These are phyloP conservation scores for Syndactyla subalaris DNA, from an alignment of 2,797 vertebrate species.

Conservation along the genomic window DNA sequence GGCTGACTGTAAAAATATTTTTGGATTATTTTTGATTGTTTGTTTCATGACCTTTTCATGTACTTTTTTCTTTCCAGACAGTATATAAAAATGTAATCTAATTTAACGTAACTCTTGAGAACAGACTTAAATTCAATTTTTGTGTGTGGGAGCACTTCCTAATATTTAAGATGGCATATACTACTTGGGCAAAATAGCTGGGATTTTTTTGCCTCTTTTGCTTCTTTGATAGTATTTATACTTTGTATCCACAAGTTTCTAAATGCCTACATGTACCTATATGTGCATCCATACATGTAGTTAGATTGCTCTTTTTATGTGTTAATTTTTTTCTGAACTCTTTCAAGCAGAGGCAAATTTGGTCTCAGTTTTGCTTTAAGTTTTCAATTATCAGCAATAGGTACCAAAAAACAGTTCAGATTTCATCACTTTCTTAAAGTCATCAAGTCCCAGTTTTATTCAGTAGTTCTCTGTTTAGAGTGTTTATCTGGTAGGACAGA, in stretches of 20 bases:
- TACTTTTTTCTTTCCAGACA: neutral
- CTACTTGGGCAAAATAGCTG: neutral
- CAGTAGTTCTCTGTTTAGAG: neutral
- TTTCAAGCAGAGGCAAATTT: neutral
- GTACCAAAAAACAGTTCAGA: neutral
- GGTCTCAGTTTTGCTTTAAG: neutral
- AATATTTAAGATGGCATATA: neutral
- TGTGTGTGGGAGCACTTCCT: neutral
- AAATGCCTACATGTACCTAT: neutral
- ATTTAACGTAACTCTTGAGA: neutral
- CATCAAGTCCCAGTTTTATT: neutral
- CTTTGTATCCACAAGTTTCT: neutral
- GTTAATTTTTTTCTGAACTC: neutral
- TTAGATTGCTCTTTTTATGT: neutral
- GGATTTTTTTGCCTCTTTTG: neutral
- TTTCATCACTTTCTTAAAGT: neutral
- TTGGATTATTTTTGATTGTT: neutral
- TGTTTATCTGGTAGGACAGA: neutral
- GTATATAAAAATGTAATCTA: neutral
- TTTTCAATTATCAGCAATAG: neutral
- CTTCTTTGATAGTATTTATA: neutral
- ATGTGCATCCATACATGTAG: neutral
- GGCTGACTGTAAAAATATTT: neutral
- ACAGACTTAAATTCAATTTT: neutral
- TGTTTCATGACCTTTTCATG: conserved; percentile 5